Percentiles rank a stretch among this genome's conserved stretches.
Evolutionary conservation across 2,888 invertebrate species (phyloP).

Genomic region (Dione vanillae): DNA sequence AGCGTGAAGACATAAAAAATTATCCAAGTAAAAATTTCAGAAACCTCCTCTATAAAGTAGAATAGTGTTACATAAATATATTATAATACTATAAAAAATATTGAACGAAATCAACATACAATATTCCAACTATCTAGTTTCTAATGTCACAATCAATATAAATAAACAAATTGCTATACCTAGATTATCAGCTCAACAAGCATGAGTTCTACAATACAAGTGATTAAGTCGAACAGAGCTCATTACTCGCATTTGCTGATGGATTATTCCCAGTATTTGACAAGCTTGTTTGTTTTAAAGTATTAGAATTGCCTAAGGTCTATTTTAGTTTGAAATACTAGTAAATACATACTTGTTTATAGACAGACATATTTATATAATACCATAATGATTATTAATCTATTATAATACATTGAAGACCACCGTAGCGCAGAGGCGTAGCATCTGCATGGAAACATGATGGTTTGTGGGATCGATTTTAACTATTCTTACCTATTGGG

Average conservation of each 20-base stretch:
- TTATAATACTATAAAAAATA: too few species aligned
- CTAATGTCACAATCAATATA: not conserved
- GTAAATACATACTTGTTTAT: not conserved
- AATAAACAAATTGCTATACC: not conserved
- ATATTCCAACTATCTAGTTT: not conserved
- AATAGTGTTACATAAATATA: too few species aligned
- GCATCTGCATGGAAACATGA: too few species aligned
- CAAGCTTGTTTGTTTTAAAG: slow-evolving; percentile 19
- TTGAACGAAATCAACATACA: too few species aligned
- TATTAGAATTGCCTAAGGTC: slow-evolving; percentile 4
- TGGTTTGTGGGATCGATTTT: too few species aligned
- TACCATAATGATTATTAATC: too few species aligned
- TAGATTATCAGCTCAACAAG: not conserved
- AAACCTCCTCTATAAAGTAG: too few species aligned
- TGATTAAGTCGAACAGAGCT: not conserved
- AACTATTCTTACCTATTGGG: too few species aligned
- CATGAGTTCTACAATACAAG: not conserved
- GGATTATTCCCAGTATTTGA: slow-evolving; percentile 11
- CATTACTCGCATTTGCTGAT: slow-evolving; percentile 15
- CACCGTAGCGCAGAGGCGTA: too few species aligned
- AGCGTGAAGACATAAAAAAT: too few species aligned
- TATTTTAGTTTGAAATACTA: not conserved
- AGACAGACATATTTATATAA: not conserved
- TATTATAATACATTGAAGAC: too few species aligned
- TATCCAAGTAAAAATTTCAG: too few species aligned